These are phyloP conservation scores for Cephalopholis sonnerati DNA, from an alignment of 2,113 vertebrate genomes.

Conservation along the genomic window DNA sequence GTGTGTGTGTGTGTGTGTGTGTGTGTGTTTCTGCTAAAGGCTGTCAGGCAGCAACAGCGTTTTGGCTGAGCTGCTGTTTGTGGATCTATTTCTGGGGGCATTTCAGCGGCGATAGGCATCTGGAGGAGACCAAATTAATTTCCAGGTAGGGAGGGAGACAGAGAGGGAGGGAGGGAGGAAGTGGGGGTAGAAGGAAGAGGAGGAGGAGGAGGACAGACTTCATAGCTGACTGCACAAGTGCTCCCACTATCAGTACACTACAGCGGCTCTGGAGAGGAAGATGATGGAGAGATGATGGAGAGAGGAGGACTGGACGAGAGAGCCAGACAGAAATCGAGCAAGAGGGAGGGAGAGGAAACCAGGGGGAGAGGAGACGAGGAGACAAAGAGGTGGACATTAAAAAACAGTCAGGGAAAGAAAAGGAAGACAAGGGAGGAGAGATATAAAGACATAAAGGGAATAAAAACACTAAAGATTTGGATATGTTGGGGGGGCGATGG, in stretches of 20 bases:
- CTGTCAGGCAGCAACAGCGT: conserved; percentile 57
- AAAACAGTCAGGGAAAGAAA: background rate
- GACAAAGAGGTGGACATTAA: background rate
- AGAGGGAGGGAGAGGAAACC: conserved; percentile 7
- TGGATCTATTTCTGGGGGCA: conserved; percentile 94
- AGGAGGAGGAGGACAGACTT: conserved; percentile 53
- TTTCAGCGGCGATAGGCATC: conserved; percentile 94
- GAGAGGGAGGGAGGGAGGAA: background rate
- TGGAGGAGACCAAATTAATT: conserved; percentile 98
- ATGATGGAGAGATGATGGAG: conserved; percentile 65
- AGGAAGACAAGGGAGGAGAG: background rate
- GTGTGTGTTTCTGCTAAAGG: conserved; percentile 84
- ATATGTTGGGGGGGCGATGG: background rate
- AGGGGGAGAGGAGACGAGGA: background rate
- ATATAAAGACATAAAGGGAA: background rate
- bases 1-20: conserved; percentile 19
- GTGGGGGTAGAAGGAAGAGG: background rate
- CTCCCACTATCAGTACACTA: conserved; percentile 63
- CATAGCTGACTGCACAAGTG: conserved; percentile 68
- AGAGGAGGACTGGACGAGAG: conserved; percentile 17
- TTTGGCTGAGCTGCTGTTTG: conserved; percentile 82
- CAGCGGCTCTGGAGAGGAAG: conserved; percentile 53
- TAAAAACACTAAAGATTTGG: background rate
- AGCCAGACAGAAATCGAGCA: background rate
- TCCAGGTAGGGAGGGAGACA: conserved; percentile 80